These are phyloP conservation scores for Vidua chalybeata DNA, from an alignment of 2,113 vertebrate genomes.

Conservation along the genomic window DNA sequence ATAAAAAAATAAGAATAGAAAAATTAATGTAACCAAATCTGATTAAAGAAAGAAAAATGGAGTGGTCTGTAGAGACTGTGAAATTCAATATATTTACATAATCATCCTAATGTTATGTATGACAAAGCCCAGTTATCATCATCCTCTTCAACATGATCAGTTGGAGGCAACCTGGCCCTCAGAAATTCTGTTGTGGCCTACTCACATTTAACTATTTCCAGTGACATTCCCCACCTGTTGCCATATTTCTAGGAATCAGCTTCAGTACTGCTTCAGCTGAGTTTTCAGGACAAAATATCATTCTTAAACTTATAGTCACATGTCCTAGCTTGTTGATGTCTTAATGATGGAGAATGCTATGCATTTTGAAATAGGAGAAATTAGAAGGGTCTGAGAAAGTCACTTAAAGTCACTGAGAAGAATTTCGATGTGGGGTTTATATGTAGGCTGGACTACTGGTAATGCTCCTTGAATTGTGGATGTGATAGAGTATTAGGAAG, in stretches of 20 bases:
- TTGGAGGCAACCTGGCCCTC: fast-evolving
- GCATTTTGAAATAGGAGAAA: background rate
- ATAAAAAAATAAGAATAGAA: background rate
- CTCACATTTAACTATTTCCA: background rate
- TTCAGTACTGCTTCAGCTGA: background rate
- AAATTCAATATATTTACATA: background rate
- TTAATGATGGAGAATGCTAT: background rate
- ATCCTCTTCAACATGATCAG: background rate
- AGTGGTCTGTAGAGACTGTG: background rate
- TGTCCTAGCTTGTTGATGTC: background rate
- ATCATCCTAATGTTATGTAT: background rate
- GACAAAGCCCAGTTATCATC: background rate
- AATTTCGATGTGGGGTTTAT: background rate
- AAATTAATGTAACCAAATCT: background rate
- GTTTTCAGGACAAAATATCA: background rate
- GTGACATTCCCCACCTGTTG: background rate
- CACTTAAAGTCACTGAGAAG: background rate
- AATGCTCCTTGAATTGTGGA: background rate
- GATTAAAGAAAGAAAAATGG: background rate
- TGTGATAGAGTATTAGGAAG: background rate
- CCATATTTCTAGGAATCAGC: background rate
- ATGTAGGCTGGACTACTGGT: background rate
- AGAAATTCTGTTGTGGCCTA: background rate
- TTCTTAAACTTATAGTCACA: background rate
- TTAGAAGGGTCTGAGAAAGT: background rate